Evolutionary conservation across 2,797 vertebrate genomes (phyloP).

Genomic region (Notoglanidium macrostoma): DNA sequence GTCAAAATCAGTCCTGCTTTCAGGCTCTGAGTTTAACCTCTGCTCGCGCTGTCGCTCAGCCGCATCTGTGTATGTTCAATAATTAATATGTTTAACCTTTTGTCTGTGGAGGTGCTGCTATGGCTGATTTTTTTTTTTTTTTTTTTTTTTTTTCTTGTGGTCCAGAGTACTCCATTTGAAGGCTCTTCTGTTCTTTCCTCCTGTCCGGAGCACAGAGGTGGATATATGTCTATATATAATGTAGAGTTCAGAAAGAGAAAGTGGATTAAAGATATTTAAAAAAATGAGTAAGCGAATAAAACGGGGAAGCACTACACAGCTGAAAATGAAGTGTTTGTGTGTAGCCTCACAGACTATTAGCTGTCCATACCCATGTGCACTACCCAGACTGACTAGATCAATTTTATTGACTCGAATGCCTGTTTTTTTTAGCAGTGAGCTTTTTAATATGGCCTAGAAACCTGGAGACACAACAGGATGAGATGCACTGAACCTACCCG

Average conservation of each 20-base stretch:
- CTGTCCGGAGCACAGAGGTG: background rate
- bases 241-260: background rate
- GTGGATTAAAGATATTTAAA: background rate
- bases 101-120: background rate
- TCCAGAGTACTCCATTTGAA: background rate
- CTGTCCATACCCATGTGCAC: constrained; percentile 22
- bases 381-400: constrained; percentile 62
- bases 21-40: constrained; percentile 30
- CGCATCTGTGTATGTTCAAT: constrained; percentile 49
- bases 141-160: background rate
- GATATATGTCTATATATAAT: background rate
- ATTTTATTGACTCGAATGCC: constrained; percentile 65
- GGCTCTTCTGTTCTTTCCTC: background rate
- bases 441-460: constrained; percentile 49
- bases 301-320: background rate
- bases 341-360: constrained; percentile 1
- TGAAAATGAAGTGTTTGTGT: constrained; percentile 9
- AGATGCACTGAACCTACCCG: constrained; percentile 14
- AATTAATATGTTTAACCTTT: constrained; percentile 54
- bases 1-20: background rate
- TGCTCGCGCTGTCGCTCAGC: constrained; percentile 23
- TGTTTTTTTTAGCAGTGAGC: constrained; percentile 55
- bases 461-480: constrained; percentile 49
- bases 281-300: background rate
- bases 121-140: too few relatives aligned